phyloP scores from a whole-genome alignment of 2,113 vertebrate species.

The Orientallactaga bullata region DNA sequence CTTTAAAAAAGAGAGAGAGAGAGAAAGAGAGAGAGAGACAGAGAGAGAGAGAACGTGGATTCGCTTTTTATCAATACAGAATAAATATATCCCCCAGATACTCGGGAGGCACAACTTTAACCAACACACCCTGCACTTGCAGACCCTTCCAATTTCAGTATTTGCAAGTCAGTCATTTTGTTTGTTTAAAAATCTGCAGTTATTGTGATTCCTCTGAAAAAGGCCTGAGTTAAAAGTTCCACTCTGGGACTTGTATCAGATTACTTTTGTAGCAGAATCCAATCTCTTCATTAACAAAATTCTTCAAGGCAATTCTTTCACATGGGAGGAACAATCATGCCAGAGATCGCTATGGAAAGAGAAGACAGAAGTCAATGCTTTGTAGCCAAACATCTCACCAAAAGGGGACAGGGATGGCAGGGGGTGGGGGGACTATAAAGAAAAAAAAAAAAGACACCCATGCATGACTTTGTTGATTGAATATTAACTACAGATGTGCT shows the following conservation, averaged over 20 bases:
- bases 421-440: not conserved
- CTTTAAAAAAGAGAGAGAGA: constrained; percentile 83
- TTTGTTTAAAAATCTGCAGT: constrained; percentile 90
- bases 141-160: constrained; percentile 85
- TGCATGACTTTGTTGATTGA: not conserved
- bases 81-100: constrained; percentile 94
- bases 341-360: constrained; percentile 94
- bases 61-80: constrained; percentile 90
- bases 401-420: not conserved
- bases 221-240: constrained; percentile 98
- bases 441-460: not conserved
- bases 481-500: constrained; percentile 34
- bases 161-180: constrained; percentile 88
- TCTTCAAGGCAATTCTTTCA: constrained; percentile 96
- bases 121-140: constrained; percentile 89
- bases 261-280: constrained; percentile 92
- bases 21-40: constrained; percentile 48
- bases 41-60: constrained; percentile 77
- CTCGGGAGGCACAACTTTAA: constrained; percentile 88
- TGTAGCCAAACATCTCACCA: constrained; percentile 61
- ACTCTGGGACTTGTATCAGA: constrained; percentile 93
- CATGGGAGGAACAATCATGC: constrained; percentile 99
- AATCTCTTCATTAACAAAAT: constrained; percentile 91
- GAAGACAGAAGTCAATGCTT: constrained; percentile 77
- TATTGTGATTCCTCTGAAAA: constrained; percentile 94